These are phyloP conservation scores for Coturnix japonica DNA, from an alignment of 2,113 vertebrate genomes.

Conservation along the genomic window DNA sequence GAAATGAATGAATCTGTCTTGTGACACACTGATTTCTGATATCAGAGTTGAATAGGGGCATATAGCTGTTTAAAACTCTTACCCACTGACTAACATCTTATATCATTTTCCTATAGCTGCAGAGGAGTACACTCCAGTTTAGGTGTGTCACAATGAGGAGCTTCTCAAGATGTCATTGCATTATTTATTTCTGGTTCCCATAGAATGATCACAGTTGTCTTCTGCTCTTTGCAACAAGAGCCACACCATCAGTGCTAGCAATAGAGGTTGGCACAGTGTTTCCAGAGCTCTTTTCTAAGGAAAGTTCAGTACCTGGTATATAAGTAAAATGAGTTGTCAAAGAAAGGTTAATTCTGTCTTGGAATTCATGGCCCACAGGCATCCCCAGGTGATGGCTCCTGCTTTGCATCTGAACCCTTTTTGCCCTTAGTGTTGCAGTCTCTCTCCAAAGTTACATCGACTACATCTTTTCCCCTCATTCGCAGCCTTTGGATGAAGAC, in stretches of 20 bases:
- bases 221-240: not conserved
- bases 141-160: not conserved
- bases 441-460: not conserved
- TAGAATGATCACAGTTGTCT: not conserved
- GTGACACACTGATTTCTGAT: not conserved
- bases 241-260: not conserved
- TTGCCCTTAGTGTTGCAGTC: not conserved
- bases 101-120: not conserved
- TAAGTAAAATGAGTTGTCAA: not conserved
- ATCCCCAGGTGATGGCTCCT: not conserved
- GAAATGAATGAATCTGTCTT: not conserved
- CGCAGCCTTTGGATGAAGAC: conserved; percentile 30
- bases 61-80: not conserved
- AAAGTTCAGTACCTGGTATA: not conserved
- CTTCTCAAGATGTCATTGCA: not conserved
- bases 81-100: not conserved
- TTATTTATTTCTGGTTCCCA: not conserved
- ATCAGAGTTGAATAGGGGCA: not conserved
- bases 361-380: rapidly evolving
- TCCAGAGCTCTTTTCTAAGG: not conserved
- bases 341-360: not conserved
- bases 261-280: not conserved
- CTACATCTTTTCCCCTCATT: not conserved
- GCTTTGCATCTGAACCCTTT: not conserved
- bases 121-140: rapidly evolving